These are phyloP conservation scores for Parnassius smintheus DNA, from an alignment of 2,888 invertebrate genomes.

Conservation along the genomic window DNA sequence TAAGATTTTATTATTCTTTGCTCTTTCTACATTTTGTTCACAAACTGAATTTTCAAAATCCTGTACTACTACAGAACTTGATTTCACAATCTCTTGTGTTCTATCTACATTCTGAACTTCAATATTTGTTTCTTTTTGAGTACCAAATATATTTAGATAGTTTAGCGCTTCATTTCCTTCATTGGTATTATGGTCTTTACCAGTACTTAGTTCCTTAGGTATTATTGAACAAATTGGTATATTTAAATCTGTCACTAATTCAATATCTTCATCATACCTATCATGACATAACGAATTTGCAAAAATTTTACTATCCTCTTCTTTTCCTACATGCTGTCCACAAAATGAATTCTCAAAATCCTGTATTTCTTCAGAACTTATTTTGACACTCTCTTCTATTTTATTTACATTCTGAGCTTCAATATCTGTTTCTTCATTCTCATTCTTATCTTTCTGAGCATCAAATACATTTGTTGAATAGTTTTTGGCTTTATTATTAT, in stretches of 20 bases:
- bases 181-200: not conserved
- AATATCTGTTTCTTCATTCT: too few relatives aligned
- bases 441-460: too few relatives aligned
- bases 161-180: not conserved
- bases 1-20: slow-evolving; percentile 7
- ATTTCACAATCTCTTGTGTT: too few relatives aligned
- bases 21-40: slow-evolving; percentile 22
- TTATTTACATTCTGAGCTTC: too few relatives aligned
- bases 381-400: too few relatives aligned
- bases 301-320: slow-evolving; percentile 7
- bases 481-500: too few relatives aligned
- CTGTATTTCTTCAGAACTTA: slow-evolving; percentile 45
- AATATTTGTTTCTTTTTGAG: not conserved
- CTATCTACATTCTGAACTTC: not conserved
- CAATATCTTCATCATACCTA: not conserved
- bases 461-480: too few relatives aligned
- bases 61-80: slow-evolving; percentile 45
- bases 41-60: slow-evolving; percentile 54
- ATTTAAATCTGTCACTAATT: not conserved
- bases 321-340: slow-evolving; percentile 21
- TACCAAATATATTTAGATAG: not conserved
- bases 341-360: slow-evolving; percentile 54
- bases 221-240: not conserved
- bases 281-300: not conserved
- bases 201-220: too few relatives aligned